Evolutionary conservation across 2,888 invertebrate species (phyloP), one percentile per base, ranked within the genome.

Genomic region (Tridacna gigas): DNA sequence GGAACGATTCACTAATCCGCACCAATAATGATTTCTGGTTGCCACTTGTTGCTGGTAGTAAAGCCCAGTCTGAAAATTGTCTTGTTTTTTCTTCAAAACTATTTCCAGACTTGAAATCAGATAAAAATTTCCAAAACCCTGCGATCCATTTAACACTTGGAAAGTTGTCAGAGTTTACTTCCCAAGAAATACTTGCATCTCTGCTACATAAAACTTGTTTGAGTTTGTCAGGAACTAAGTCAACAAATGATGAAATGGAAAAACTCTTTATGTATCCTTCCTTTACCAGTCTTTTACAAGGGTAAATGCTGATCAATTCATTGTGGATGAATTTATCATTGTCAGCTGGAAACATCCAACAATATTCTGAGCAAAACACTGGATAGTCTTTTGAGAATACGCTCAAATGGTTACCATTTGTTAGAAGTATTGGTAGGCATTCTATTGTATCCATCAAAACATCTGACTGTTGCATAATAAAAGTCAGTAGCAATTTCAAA

Each of bases 91-190:
- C 51, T 18, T 51, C 45, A 18, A 51, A 71, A 22, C 11, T 15
- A 51, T 48, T 25, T 18, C 18, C 47, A 9, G 48, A 15, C 4
- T 22, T 22, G 11, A 22, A 25, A 20, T 47, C 71, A 22, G 7
- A n/a, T n/a, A 75, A 63, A 22, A 75, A 75, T 63, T 75, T 75
- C 61, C 63, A 75, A 75, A 75, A 75, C 25, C 47, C 22, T 12
- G 22, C 22, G 7, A 75, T 61, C 75, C 75, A 75, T n/a, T 63
- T 20, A n/a, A 25, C 22, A 20, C 63, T 22, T 20, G 63, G 61
- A 25, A 75, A 61, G 3, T 1, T 45, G 12, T 61, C 45, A 37
- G 28, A 63, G 26, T n/a, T 25, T 22, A 13, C 13, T 0, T 69
- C 28, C 77, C 77, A 77, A n/a, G 18, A 20, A 7, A 77, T 22